These are phyloP conservation scores for Tupaia chinensis DNA, from an alignment of 2,113 vertebrate species.

Conservation along the genomic window DNA sequence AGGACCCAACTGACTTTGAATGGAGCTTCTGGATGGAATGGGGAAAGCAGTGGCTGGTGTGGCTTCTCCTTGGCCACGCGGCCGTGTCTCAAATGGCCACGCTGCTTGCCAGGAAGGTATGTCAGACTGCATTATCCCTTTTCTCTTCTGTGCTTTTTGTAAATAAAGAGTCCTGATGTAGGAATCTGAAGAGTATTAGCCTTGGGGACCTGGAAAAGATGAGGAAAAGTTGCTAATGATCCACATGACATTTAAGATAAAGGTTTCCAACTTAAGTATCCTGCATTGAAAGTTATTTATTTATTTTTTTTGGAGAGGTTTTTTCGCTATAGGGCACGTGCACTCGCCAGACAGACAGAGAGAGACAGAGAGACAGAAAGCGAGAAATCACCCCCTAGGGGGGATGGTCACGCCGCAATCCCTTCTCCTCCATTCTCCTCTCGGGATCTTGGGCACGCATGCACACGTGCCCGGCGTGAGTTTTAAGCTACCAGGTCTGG, in stretches of 20 bases:
- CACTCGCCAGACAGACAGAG: no score
- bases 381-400: no score
- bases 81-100: conserved; percentile 89
- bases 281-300: neutral
- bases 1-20: conserved; percentile 96
- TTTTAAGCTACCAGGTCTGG: no score
- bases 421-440: no score
- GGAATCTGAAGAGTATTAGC: neutral
- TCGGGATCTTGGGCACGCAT: no score
- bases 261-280: neutral
- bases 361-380: no score
- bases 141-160: conserved; percentile 6
- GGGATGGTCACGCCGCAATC: no score
- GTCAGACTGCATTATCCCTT: neutral
- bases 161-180: neutral
- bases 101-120: conserved; percentile 90
- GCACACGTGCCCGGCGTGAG: no score
- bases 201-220: neutral
- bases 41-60: conserved; percentile 91
- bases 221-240: neutral
- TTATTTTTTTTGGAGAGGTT: no score
- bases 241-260: neutral
- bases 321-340: no score
- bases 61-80: conserved; percentile 93
- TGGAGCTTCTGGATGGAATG: conserved; percentile 98